phyloP scores from a whole-genome alignment of 2,888 invertebrate genomes.

The Nymphalis c-album region DNA sequence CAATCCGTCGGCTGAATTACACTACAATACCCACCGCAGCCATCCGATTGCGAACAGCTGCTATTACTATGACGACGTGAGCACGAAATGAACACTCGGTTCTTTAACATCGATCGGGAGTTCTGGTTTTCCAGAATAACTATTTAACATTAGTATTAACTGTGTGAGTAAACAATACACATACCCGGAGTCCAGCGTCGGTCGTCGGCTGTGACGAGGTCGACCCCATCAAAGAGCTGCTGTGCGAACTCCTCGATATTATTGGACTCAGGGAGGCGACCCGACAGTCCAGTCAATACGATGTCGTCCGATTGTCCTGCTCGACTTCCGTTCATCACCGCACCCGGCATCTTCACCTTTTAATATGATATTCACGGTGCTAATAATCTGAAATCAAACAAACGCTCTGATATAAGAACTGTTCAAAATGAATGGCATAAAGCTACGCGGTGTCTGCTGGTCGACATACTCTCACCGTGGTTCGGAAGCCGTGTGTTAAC shows the following conservation, averaged over 20 bases:
- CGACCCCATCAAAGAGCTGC: slow-evolving; percentile 93
- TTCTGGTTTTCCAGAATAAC: neutral
- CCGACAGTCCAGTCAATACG: slow-evolving; percentile 92
- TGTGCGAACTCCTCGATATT: slow-evolving; percentile 95
- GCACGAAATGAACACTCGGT: neutral
- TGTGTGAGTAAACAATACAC: neutral
- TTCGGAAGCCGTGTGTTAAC: slow-evolving; percentile 2
- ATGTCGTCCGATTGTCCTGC: slow-evolving; percentile 82
- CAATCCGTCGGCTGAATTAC: slow-evolving; percentile 22
- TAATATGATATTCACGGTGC: slow-evolving; percentile 15
- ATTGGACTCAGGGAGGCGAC: slow-evolving; percentile 94
- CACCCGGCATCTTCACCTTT: slow-evolving; percentile 61
- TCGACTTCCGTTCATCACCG: slow-evolving; percentile 58
- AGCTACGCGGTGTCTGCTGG: neutral
- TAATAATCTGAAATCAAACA: slow-evolving; percentile 53
- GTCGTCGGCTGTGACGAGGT: slow-evolving; percentile 95
- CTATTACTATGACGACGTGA: slow-evolving; percentile 3
- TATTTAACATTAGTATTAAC: too few relatives aligned
- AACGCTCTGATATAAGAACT: neutral
- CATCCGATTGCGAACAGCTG: neutral
- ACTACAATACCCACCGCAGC: slow-evolving; percentile 25
- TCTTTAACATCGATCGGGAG: neutral
- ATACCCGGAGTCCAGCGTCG: slow-evolving; percentile 90
- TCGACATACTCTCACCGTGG: slow-evolving; percentile 13
- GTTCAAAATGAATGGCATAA: slow-evolving; percentile 41